Evolutionary conservation across 1,140 invertebrate genomes (phyloP).

Genomic region (Drosophila auraria): DNA sequence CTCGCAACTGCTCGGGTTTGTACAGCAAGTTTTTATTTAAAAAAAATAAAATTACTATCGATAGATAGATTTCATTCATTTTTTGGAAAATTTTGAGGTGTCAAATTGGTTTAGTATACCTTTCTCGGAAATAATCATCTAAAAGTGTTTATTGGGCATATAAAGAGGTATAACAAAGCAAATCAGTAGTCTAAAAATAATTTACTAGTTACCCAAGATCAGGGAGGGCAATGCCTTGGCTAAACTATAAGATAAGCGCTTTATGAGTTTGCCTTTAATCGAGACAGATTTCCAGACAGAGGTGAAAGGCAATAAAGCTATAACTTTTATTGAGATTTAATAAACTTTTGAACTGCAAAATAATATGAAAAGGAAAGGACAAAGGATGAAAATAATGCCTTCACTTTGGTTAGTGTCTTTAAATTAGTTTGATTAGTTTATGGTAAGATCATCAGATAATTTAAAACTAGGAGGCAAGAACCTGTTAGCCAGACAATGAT

Average conservation of each 20-base stretch:
- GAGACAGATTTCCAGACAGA: conserved; percentile 6
- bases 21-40: neutral
- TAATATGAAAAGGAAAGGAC: neutral
- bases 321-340: neutral
- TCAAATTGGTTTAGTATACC: neutral
- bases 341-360: neutral
- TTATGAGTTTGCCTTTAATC: conserved; percentile 22
- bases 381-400: neutral
- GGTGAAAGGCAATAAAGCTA: neutral
- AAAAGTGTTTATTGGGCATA: neutral
- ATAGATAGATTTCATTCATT: no score
- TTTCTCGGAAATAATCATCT: neutral
- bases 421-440: no score
- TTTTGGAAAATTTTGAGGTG: neutral
- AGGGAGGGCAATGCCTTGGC: neutral
- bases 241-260: conserved; percentile 11
- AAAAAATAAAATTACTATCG: neutral
- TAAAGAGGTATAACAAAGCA: neutral
- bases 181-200: neutral
- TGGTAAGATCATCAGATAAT: no score
- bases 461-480: no score
- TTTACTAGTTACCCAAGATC: conserved; percentile 18
- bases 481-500: neutral
- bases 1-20: neutral
- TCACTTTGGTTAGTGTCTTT: neutral